phyloP scores from a whole-genome alignment of 1,140 invertebrate genomes.

The Colletes latitarsis region DNA sequence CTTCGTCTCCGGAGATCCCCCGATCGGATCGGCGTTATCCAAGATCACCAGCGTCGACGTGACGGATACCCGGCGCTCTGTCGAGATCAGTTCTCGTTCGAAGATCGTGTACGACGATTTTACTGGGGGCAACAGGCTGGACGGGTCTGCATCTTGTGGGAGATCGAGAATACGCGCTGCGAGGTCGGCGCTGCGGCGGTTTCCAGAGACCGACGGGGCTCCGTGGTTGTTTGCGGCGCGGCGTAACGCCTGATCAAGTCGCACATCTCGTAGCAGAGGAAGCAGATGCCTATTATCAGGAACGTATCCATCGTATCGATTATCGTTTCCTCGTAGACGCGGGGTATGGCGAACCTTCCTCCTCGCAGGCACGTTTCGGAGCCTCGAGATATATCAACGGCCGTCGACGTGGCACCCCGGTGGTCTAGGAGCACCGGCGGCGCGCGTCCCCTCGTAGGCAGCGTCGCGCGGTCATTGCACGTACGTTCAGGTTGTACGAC shows the following conservation, averaged over 20 bases:
- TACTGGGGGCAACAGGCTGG: slow-evolving; percentile 65
- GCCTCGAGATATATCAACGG: no score
- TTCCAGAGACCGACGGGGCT: slow-evolving; percentile 63
- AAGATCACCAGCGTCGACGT: background rate
- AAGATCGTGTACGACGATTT: background rate
- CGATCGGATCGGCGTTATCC: background rate
- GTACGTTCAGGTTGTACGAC: background rate
- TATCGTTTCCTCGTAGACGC: background rate
- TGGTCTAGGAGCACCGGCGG: background rate
- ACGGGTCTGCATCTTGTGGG: slow-evolving; percentile 67
- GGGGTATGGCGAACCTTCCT: no score
- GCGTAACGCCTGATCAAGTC: slow-evolving; percentile 78
- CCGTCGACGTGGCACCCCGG: no score
- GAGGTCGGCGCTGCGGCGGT: slow-evolving; percentile 60
- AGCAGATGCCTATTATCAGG: slow-evolving; percentile 81
- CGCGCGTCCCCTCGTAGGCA: slow-evolving; percentile 9
- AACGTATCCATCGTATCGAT: slow-evolving; percentile 81
- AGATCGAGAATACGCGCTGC: slow-evolving; percentile 75
- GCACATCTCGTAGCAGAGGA: slow-evolving; percentile 82
- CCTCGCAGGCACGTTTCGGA: no score
- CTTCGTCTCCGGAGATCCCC: background rate
- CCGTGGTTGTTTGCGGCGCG: slow-evolving; percentile 61
- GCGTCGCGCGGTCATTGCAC: background rate
- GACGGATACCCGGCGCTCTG: slow-evolving; percentile 4
- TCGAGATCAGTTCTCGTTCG: background rate